Evolutionary conservation across 2,797 vertebrate genomes (phyloP).

Genomic region (Margarornis squamiger): DNA sequence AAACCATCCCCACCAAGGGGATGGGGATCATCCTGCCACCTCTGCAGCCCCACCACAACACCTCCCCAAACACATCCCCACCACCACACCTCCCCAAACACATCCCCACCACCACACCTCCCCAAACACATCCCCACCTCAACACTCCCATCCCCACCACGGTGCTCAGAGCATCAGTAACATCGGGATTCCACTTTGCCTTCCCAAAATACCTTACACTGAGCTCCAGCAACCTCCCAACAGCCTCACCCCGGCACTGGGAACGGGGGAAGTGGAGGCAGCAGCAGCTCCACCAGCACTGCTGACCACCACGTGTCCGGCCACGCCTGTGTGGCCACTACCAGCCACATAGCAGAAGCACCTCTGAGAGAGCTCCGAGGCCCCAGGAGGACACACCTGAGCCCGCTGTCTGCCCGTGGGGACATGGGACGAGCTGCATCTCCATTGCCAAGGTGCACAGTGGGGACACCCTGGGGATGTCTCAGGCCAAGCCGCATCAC

Average conservation of each 20-base stretch:
- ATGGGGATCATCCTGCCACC: background rate
- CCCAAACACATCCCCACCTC: rapidly evolving
- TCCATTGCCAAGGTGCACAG: background rate
- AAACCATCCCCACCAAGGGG: background rate
- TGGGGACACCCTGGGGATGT: background rate
- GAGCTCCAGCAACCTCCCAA: background rate
- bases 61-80: rapidly evolving
- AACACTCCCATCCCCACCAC: rapidly evolving
- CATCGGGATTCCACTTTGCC: background rate
- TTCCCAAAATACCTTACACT: background rate
- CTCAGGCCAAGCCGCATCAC: background rate
- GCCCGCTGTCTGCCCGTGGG: background rate
- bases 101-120: background rate
- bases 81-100: rapidly evolving
- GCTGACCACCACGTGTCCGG: background rate
- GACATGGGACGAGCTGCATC: rapidly evolving
- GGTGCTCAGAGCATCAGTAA: rapidly evolving
- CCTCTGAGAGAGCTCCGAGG: background rate
- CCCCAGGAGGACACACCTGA: background rate
- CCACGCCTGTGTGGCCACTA: rapidly evolving
- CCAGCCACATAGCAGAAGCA: background rate
- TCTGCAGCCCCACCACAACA: background rate
- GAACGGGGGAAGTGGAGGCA: background rate
- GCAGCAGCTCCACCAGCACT: background rate
- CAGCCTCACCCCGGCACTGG: background rate